Conservation (phyloP, 37 sponge, comb jelly and placozoan genomes). For the Crambe crambe region DNA sequence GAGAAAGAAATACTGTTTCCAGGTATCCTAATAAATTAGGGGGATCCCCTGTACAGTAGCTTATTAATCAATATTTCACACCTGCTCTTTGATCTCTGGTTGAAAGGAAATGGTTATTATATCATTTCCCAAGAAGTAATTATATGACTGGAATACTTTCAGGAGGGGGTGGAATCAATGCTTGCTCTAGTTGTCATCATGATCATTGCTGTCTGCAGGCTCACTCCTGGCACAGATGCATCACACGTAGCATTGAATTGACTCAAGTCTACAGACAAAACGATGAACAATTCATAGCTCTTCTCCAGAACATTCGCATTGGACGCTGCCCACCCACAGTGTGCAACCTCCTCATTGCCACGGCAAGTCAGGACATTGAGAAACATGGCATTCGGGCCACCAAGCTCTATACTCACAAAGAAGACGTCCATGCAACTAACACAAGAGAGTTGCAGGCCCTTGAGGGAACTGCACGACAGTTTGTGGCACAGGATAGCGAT, state of each 20-base stretch:
- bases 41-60: background rate
- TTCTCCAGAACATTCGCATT: slow-evolving; percentile 80
- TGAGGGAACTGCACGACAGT: slow-evolving; percentile 32
- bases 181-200: background rate
- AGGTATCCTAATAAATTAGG: slow-evolving; percentile 46
- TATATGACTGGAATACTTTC: no score
- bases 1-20: slow-evolving; percentile 70
- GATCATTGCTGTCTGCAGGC: slow-evolving; percentile 49
- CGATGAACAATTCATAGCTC: slow-evolving; percentile 73
- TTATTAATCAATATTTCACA: no score
- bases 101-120: no score
- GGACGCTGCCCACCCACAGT: slow-evolving; percentile 82
- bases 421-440: slow-evolving; percentile 74
- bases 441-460: slow-evolving; percentile 45
- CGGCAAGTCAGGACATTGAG: slow-evolving; percentile 59
- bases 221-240: slow-evolving; percentile 59
- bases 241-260: slow-evolving; percentile 68
- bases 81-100: no score
- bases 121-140: no score
- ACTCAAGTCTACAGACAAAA: slow-evolving; percentile 74
- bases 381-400: slow-evolving; percentile 74
- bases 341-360: slow-evolving; percentile 27
- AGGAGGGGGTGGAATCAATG: background rate
- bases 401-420: slow-evolving; percentile 79
- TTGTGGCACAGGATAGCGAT: slow-evolving; percentile 64